These are phyloP conservation scores for Ornithoptera alexandrae DNA, from an alignment of 2,888 invertebrate species.

Conservation along the genomic window DNA sequence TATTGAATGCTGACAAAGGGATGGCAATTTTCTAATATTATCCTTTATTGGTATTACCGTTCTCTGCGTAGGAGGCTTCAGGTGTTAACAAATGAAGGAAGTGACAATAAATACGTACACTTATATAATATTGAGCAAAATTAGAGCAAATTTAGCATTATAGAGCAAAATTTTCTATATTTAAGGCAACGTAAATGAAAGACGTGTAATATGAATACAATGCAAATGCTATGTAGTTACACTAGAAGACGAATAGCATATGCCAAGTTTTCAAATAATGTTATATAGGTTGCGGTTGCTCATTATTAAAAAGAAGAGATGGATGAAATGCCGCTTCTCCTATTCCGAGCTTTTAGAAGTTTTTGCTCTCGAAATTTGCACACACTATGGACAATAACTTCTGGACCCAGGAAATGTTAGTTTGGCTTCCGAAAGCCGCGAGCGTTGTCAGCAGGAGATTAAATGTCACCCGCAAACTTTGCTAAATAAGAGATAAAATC, in stretches of 20 bases:
- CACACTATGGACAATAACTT: too few relatives aligned
- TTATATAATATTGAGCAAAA: background rate
- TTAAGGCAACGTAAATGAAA: background rate
- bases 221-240: background rate
- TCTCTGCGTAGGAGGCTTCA: constrained; percentile 1
- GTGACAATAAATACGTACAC: background rate
- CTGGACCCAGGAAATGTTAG: too few relatives aligned
- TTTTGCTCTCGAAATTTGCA: too few relatives aligned
- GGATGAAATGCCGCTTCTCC: too few relatives aligned
- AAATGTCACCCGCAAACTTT: too few relatives aligned
- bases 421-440: too few relatives aligned
- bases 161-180: background rate
- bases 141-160: too few relatives aligned
- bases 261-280: background rate
- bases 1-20: constrained; percentile 21
- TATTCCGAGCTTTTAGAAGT: too few relatives aligned
- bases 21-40: constrained; percentile 15
- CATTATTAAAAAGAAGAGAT: too few relatives aligned
- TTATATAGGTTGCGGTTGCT: background rate
- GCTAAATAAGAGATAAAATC: too few relatives aligned
- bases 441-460: too few relatives aligned
- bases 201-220: background rate
- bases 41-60: constrained; percentile 8
- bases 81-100: constrained; percentile 10
- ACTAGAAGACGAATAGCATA: background rate